These are phyloP conservation scores for Hypolimnas misippus DNA, from an alignment of 2,888 invertebrate species.

Conservation along the genomic window DNA sequence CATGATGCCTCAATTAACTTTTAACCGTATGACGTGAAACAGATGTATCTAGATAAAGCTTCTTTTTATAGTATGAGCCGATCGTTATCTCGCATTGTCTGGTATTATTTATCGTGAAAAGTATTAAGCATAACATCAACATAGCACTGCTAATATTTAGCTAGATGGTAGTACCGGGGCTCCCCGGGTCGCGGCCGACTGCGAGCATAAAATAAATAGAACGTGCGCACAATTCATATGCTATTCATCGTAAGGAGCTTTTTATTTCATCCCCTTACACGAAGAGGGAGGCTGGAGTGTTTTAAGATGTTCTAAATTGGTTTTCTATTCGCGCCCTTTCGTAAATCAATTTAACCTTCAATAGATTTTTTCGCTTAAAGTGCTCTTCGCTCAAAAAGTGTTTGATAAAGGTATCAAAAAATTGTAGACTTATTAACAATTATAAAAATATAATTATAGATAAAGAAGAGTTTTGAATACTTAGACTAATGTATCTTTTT, in stretches of 20 bases:
- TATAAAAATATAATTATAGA: not conserved
- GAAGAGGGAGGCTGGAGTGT: slow-evolving; percentile 35
- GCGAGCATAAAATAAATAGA: slow-evolving; percentile 17
- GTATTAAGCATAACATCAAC: not conserved
- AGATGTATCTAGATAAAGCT: slow-evolving; percentile 37
- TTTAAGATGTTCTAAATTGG: slow-evolving; percentile 41
- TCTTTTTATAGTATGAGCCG: slow-evolving; percentile 30
- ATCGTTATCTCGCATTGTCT: slow-evolving; percentile 30
- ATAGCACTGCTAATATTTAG: not conserved
- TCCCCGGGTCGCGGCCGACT: too few relatives aligned
- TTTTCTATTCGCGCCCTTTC: slow-evolving; percentile 36
- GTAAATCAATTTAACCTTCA: slow-evolving; percentile 21
- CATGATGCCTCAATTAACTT: slow-evolving; percentile 39
- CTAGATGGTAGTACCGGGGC: not conserved
- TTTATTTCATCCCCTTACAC: slow-evolving; percentile 32
- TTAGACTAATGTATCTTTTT: not conserved
- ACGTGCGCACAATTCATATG: slow-evolving; percentile 25
- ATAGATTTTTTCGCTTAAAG: slow-evolving; percentile 20
- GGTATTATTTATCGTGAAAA: slow-evolving; percentile 19
- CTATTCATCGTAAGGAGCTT: slow-evolving; percentile 36
- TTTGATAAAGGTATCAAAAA: not conserved
- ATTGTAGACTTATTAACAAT: not conserved
- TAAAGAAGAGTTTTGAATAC: not conserved
- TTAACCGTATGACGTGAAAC: slow-evolving; percentile 31
- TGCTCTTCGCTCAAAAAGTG: not conserved